Conservation (phyloP, 2,888 invertebrate species). For the Cremastinae sp. region DNA sequence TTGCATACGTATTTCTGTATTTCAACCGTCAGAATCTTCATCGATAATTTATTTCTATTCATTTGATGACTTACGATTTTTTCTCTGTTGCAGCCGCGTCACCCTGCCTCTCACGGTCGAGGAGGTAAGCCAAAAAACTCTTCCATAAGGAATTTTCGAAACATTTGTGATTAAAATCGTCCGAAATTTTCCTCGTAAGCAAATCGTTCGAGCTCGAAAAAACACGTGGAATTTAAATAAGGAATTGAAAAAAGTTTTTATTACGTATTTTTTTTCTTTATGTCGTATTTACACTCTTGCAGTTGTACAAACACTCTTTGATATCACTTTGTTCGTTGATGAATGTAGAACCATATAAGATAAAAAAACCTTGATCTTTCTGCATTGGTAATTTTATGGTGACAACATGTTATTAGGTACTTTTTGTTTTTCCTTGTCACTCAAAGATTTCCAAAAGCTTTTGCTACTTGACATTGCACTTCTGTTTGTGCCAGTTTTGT, state of each 20-base stretch:
- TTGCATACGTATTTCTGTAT: background rate
- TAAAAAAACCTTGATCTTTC: constrained; percentile 1
- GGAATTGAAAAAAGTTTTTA: background rate
- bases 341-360: too few relatives aligned
- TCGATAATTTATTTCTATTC: too few relatives aligned
- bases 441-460: background rate
- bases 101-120: constrained; percentile 97
- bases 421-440: constrained; percentile 9
- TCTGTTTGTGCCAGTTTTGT: background rate
- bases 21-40: background rate
- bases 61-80: too few relatives aligned
- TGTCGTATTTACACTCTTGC: constrained; percentile 12
- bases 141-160: constrained; percentile 61
- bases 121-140: constrained; percentile 87
- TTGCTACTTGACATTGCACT: background rate
- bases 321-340: constrained; percentile 8
- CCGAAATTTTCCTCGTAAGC: too few relatives aligned
- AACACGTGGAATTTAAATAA: constrained; percentile 9
- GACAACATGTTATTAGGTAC: constrained; percentile 29
- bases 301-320: constrained; percentile 19
- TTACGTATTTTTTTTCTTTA: constrained; percentile 20
- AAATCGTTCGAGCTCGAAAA: background rate
- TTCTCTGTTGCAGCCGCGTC: constrained; percentile 91
- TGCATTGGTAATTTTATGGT: background rate
- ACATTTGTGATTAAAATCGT: too few relatives aligned